Conservation (phyloP, 2,113 vertebrate genomes). For the Lepus timidus region DNA sequence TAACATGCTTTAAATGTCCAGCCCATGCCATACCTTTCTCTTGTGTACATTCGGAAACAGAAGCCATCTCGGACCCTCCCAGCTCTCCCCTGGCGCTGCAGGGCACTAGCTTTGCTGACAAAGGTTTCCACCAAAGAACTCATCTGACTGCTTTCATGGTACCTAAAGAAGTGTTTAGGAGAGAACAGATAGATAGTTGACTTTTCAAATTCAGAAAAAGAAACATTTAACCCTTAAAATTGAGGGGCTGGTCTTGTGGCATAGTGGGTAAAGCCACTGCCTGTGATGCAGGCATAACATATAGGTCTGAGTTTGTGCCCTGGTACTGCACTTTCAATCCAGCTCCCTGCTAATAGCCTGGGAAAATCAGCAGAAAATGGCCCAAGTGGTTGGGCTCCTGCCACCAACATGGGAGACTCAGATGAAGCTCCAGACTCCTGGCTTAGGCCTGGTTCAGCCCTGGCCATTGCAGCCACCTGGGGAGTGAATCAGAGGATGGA, state of each 20-base stretch:
- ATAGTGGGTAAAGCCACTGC: too few relatives aligned
- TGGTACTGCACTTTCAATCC: too few relatives aligned
- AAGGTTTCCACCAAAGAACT: constrained; percentile 98
- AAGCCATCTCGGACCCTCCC: constrained; percentile 95
- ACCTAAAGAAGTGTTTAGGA: constrained; percentile 87
- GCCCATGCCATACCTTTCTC: constrained; percentile 86
- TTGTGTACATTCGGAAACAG: constrained; percentile 97
- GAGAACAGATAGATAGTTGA: neutral
- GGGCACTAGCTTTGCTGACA: constrained; percentile 97
- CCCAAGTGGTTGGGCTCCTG: too few relatives aligned
- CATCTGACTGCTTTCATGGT: constrained; percentile 99
- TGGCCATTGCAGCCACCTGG: too few relatives aligned
- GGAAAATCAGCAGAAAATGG: too few relatives aligned
- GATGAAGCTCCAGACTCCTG: too few relatives aligned
- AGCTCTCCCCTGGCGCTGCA: constrained; percentile 97
- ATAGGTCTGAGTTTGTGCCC: too few relatives aligned
- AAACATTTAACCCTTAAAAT: constrained; percentile 16
- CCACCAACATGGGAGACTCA: too few relatives aligned
- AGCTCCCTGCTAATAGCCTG: too few relatives aligned
- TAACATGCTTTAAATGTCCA: neutral
- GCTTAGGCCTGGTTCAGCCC: too few relatives aligned
- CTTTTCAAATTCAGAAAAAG: neutral
- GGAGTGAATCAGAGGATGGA: too few relatives aligned
- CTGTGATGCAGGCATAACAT: too few relatives aligned
- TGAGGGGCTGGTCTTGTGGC: neutral